These are phyloP conservation scores for Myiothlypis chrysogaster DNA, from an alignment of 2,797 vertebrate genomes.

Conservation along the genomic window DNA sequence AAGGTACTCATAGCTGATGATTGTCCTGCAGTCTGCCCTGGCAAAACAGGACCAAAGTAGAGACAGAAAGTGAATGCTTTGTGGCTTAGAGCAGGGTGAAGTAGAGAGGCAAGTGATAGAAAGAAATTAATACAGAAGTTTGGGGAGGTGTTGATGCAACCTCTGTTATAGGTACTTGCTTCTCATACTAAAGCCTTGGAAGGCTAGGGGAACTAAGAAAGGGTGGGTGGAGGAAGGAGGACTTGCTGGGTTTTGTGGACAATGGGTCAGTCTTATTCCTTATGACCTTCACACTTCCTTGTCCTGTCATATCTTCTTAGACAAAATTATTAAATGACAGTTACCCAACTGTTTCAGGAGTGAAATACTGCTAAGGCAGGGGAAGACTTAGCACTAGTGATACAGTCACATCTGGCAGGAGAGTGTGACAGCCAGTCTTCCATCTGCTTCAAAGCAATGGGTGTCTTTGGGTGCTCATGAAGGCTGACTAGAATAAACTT, in stretches of 20 bases:
- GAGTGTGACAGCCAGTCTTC: neutral
- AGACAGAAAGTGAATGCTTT: neutral
- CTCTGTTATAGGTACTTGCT: neutral
- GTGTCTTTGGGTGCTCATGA: neutral
- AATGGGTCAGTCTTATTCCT: neutral
- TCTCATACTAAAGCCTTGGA: neutral
- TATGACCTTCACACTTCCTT: neutral
- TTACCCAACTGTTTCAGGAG: neutral
- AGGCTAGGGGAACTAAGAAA: neutral
- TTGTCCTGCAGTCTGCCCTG: neutral
- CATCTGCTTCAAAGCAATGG: neutral
- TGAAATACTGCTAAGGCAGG: neutral
- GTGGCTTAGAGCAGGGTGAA: neutral
- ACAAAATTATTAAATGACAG: neutral
- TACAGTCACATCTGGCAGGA: neutral
- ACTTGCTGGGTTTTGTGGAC: neutral
- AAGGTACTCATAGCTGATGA: neutral
- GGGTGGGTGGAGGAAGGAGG: neutral
- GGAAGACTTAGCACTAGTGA: neutral
- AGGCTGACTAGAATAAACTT: neutral
- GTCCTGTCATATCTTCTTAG: neutral
- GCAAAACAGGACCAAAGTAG: neutral
- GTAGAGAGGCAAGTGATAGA: neutral
- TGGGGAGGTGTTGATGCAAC: neutral
- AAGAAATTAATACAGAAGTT: neutral